Percentiles rank a stretch among this genome's conserved stretches.
These are phyloP conservation scores for Oceanodroma leucorhoa DNA, from an alignment of 2,797 vertebrate genomes.

Conservation along the genomic window DNA sequence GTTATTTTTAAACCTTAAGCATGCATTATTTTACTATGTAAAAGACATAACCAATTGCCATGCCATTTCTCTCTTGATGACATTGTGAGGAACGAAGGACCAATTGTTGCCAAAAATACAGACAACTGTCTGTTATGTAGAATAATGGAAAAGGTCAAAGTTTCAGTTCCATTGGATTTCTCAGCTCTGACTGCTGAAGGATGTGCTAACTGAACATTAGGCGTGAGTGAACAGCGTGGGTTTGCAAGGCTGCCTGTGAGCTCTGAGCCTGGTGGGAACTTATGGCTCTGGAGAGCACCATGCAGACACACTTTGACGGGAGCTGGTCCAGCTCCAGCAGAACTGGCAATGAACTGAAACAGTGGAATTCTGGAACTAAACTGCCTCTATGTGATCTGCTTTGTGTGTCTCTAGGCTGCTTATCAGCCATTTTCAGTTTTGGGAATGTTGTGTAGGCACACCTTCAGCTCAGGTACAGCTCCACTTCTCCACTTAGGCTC, in stretches of 20 bases:
- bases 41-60: fast-evolving
- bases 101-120: not conserved
- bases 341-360: not conserved
- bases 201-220: not conserved
- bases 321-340: not conserved
- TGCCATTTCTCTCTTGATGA: not conserved
- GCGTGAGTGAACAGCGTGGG: fast-evolving
- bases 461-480: not conserved
- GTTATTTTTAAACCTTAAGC: not conserved
- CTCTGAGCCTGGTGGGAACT: not conserved
- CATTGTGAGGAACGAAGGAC: not conserved
- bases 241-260: not conserved
- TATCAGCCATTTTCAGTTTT: not conserved
- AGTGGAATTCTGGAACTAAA: not conserved
- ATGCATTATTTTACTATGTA: not conserved
- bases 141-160: not conserved
- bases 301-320: not conserved
- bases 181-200: not conserved
- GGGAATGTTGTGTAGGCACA: not conserved
- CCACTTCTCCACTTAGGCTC: not conserved
- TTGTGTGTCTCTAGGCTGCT: not conserved
- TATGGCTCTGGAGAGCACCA: not conserved
- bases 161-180: not conserved
- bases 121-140: not conserved
- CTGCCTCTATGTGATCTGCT: not conserved